Evolutionary conservation across 2,888 invertebrate genomes (phyloP), one percentile per base, ranked within the genome.

Genomic region (Acleris cristana): DNA sequence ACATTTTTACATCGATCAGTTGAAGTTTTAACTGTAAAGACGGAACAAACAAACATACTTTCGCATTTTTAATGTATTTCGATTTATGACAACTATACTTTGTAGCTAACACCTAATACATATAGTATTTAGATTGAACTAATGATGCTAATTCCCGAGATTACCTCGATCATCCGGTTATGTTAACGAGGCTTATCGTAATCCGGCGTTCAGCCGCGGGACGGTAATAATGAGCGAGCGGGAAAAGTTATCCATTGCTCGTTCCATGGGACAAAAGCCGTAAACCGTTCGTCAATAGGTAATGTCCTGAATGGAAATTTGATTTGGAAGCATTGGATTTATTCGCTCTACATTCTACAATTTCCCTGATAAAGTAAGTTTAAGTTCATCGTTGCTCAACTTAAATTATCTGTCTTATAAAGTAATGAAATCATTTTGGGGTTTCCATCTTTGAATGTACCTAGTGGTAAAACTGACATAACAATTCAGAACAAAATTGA

Each of bases 131-230:
- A 44, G 44, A 44, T 61, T 53, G 52, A 53, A 61, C 52, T 19
- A 61, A 48, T 58, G 48, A 21, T 53, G 40, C 34, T 64, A 64
- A 52, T 44, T 57, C 64, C 59, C 65, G 69, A 55, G 70, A 69
- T 70, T 71, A 73, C 56, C 14, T 58, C 51, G 21, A 59, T 61
- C 70, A 72, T 71, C 66, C 72, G 65, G 71, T 72, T 71, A 73
- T 73, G 70, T 71, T 71, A 72, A 72, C 71, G 56, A 62, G 71
- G 73, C 70, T 75, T 72, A 75, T 53, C 51, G 61, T 74, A 74
- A 74, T 73, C 73, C 71, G 62, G 59, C 64, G 64, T 65, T 44
- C 69, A 49, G 58, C 52, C 51, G 23, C 49, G 56, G 52, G 49
- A 58, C 59, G 54, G 62, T 66, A n/a, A n/a, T 56, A 64, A 48